Conservation (phyloP, 1,140 invertebrate genomes). For the Rhynchophorus ferrugineus region DNA sequence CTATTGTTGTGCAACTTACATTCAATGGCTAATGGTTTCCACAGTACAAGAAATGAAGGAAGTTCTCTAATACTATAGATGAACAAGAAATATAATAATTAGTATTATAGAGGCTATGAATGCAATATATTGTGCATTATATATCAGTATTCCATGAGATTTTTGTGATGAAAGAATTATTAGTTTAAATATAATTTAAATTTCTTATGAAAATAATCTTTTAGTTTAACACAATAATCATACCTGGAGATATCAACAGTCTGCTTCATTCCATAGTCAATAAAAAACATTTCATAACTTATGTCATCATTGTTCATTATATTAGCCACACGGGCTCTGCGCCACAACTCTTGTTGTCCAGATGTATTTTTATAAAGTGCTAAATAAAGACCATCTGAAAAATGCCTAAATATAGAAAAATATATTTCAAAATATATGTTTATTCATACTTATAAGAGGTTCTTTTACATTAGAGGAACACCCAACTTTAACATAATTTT, state of each 20-base stretch:
- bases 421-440: background rate
- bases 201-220: background rate
- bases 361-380: constrained; percentile 20
- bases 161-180: too few species aligned
- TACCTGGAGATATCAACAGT: constrained; percentile 17
- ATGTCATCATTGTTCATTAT: constrained; percentile 11
- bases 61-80: constrained; percentile 18
- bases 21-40: constrained; percentile 21
- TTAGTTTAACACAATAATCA: background rate
- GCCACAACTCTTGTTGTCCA: constrained; percentile 22
- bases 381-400: constrained; percentile 24
- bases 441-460: constrained; percentile 11
- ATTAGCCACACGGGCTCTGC: constrained; percentile 18
- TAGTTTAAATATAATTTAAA: too few species aligned
- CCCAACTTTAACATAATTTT: constrained; percentile 23
- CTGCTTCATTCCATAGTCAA: constrained; percentile 27
- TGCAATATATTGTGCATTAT: too few species aligned
- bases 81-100: constrained; percentile 2
- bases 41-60: constrained; percentile 9
- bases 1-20: constrained; percentile 23
- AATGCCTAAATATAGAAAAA: background rate
- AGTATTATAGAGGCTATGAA: too few species aligned
- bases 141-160: too few species aligned
- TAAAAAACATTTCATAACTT: constrained; percentile 24
- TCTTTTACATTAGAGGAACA: constrained; percentile 10